Evolutionary conservation across 2,888 invertebrate species (phyloP).

Genomic region (Merodon equestris): DNA sequence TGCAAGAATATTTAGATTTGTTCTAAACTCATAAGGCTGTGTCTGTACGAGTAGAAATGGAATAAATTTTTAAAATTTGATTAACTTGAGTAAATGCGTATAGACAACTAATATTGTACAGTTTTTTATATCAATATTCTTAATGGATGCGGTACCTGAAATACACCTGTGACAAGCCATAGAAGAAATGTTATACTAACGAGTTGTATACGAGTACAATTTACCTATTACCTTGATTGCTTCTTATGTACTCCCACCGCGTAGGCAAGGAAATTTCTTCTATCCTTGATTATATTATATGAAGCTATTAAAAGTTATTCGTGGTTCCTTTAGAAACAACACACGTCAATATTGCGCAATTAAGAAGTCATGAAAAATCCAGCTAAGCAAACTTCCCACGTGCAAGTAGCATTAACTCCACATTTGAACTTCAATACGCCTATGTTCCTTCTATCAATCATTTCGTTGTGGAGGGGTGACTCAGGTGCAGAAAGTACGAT

Average conservation of each 20-base stretch:
- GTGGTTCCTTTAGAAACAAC: background rate
- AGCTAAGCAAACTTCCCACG: slow-evolving; percentile 38
- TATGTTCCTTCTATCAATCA: slow-evolving; percentile 55
- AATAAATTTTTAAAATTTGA: too few relatives aligned
- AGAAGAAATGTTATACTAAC: slow-evolving; percentile 16
- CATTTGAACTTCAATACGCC: slow-evolving; percentile 38
- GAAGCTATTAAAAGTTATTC: slow-evolving; percentile 1
- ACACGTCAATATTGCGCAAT: slow-evolving; percentile 33
- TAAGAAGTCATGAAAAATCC: slow-evolving; percentile 33
- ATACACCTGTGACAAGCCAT: slow-evolving; percentile 44
- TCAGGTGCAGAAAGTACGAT: slow-evolving; percentile 57
- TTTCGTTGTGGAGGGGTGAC: slow-evolving; percentile 37
- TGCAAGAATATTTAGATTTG: too few relatives aligned
- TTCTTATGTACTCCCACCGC: slow-evolving; percentile 1
- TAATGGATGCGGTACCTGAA: slow-evolving; percentile 45
- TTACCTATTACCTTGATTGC: slow-evolving; percentile 40
- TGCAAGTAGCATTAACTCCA: slow-evolving; percentile 46
- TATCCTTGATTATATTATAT: slow-evolving; percentile 3
- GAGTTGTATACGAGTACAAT: slow-evolving; percentile 1
- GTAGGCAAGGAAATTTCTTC: too few relatives aligned
- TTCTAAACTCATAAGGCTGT: too few relatives aligned
- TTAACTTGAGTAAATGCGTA: too few relatives aligned
- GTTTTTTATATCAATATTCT: slow-evolving; percentile 37
- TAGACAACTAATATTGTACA: too few relatives aligned
- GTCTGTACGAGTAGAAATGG: too few relatives aligned